These are phyloP conservation scores for Schlechtendalia chinensis DNA, from an alignment of 1,140 invertebrate species.

Conservation along the genomic window DNA sequence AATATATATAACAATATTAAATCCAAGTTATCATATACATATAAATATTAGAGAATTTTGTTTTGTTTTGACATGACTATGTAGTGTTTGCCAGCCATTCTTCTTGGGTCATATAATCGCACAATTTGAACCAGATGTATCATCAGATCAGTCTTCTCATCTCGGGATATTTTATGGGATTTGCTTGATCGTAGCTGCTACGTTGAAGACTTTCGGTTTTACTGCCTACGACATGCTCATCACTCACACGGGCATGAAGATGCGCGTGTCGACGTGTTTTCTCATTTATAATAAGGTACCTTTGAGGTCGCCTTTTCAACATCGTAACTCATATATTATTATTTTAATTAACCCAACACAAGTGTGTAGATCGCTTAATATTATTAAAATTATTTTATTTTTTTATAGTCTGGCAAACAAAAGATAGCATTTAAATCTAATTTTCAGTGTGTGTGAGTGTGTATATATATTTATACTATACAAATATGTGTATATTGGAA, in stretches of 20 bases:
- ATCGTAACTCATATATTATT: not conserved
- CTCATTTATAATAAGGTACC: conserved; percentile 79
- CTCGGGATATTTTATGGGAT: conserved; percentile 68
- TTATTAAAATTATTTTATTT: not conserved
- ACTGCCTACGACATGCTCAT: conserved; percentile 78
- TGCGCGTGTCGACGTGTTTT: conserved; percentile 73
- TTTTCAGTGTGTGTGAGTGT: not conserved
- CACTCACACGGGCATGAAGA: conserved; percentile 74
- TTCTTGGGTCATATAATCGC: conserved; percentile 56
- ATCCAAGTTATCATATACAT: no score
- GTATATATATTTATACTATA: no score
- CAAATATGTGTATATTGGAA: no score
- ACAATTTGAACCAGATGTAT: conserved; percentile 54
- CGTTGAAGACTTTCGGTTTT: conserved; percentile 68
- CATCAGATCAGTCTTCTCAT: conserved; percentile 57
- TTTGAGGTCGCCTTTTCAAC: conserved; percentile 9
- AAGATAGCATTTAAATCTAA: conserved; percentile 26
- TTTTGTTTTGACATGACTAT: conserved; percentile 32
- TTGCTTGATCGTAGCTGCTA: conserved; percentile 68
- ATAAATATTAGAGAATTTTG: conserved; percentile 28
- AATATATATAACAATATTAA: no score
- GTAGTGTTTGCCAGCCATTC: conserved; percentile 53
- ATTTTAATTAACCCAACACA: conserved; percentile 17
- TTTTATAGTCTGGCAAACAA: conserved; percentile 24
- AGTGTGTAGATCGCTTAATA: conserved; percentile 32